Percentiles rank a stretch among this genome's conserved stretches.
Conservation (phyloP, 1,140 invertebrate genomes). For the Amyelois transitella region DNA sequence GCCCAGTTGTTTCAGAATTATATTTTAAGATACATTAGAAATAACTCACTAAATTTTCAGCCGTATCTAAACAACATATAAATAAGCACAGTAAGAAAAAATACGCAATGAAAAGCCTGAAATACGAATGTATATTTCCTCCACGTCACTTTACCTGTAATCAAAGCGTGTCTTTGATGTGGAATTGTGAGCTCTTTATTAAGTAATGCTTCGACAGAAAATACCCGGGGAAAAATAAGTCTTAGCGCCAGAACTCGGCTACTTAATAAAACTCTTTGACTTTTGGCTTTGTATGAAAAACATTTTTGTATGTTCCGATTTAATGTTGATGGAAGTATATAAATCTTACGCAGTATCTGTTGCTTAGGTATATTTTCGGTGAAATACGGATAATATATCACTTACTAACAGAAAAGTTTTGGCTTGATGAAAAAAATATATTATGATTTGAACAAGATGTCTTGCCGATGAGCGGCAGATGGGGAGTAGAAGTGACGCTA, state of each 20-base stretch:
- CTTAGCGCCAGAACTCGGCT: background rate
- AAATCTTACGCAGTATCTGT: too few relatives aligned
- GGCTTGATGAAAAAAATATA: too few relatives aligned
- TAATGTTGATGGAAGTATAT: background rate
- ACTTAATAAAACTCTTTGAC: background rate
- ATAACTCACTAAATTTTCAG: too few relatives aligned
- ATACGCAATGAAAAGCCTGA: background rate
- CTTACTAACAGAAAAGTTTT: too few relatives aligned
- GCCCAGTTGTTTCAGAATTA: too few relatives aligned
- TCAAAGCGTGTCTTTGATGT: background rate
- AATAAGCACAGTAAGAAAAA: background rate
- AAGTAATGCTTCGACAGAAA: background rate
- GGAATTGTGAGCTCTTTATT: background rate
- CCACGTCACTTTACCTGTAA: background rate
- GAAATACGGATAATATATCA: too few relatives aligned
- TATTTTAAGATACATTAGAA: too few relatives aligned
- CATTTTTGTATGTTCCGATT: background rate
- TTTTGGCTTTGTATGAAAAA: background rate
- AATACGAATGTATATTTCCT: background rate
- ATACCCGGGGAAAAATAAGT: background rate
- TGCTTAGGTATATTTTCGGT: too few relatives aligned
- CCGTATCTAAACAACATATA: too few relatives aligned
- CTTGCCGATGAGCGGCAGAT: too few relatives aligned
- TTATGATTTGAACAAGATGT: too few relatives aligned
- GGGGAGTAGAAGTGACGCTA: too few relatives aligned